These are phyloP conservation scores for Uromys caudimaculatus DNA, from an alignment of 2,797 vertebrate genomes.

Conservation along the genomic window DNA sequence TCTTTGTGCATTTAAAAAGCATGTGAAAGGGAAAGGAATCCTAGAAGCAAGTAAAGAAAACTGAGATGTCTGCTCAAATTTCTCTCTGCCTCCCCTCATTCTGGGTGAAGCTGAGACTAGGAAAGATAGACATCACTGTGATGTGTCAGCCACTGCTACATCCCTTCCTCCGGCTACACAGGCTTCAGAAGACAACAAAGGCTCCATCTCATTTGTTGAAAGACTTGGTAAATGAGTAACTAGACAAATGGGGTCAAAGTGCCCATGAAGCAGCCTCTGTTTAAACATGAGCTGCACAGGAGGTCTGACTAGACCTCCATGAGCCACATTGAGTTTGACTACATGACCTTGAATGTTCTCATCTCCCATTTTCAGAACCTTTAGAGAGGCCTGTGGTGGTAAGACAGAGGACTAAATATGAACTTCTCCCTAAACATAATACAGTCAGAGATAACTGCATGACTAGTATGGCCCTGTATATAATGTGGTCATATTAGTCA, in stretches of 20 bases:
- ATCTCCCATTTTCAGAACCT: slow-evolving; percentile 17
- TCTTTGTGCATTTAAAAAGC: slow-evolving; percentile 24
- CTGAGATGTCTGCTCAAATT: neutral
- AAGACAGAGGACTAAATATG: slow-evolving; percentile 37
- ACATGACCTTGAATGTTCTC: slow-evolving; percentile 14
- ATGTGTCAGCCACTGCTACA: fast-evolving
- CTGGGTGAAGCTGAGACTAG: neutral
- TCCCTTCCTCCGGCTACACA: fast-evolving
- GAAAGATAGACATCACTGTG: neutral
- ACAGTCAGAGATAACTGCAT: slow-evolving; percentile 6
- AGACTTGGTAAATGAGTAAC: neutral
- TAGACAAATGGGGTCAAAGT: neutral
- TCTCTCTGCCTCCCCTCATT: neutral
- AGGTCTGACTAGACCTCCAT: slow-evolving; percentile 3
- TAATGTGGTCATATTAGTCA: neutral
- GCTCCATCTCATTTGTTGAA: neutral
- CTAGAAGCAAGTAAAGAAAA: slow-evolving; percentile 32
- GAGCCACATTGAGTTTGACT: slow-evolving; percentile 9
- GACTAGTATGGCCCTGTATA: neutral
- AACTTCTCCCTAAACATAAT: slow-evolving; percentile 14
- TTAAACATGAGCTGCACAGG: slow-evolving; percentile 7
- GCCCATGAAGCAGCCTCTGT: neutral
- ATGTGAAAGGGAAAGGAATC: slow-evolving; percentile 6
- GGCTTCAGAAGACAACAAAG: neutral
- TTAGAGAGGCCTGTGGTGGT: neutral